Evolutionary conservation across 2,113 vertebrate genomes (phyloP), one percentile per base, ranked within the genome.

Genomic region (Sylvia atricapilla): DNA sequence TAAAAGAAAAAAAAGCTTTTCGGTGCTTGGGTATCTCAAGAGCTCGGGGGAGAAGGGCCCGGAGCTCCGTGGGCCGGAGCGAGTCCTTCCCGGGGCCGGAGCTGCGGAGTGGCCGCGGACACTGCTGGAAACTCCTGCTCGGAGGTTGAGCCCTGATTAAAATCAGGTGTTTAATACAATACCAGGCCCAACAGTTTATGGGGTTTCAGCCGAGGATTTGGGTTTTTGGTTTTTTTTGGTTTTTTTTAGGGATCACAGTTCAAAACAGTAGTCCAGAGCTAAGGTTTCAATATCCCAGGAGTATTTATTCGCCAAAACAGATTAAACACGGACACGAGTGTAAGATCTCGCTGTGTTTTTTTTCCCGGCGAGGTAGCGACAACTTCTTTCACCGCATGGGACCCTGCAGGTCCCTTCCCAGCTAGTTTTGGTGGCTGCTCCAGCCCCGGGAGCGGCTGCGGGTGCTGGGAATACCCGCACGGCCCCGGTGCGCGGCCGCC

Each of bases 91-190:
- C 64, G 20, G 41, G 4, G 79, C 69, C 17, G 74, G 76, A 78
- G 84, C 90, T 3, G 4, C 59, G 72, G 75, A 59, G 72, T 10
- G 37, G 37, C 69, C 78, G 30, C 53, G 47, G 47, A 15, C 62
- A 0, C 55, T 9, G 53, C 79, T 41, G 87, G 70, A 55, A 83
- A 47, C 47, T 8, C 30, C 63, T 9, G 79, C 47, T 41, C 78
- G 76, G 35, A 53, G 80, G 86, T 89, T 84, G 86, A 95, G 85
- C 93, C 44, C 93, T 96, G 97, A 96, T 97, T 94, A 84, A 95
- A 96, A 93, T 97, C 97, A 97, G 96, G 97, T 97, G 96, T 93
- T 96, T 92, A 55, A 87, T 50, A 87, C 94, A 84, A 88, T 39
- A 92, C 94, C 75, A 90, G 94, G 96, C 95, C 95, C 95, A 56